These are phyloP conservation scores for Ptychobarbus kaznakovi DNA, from an alignment of 2,797 vertebrate species.

Conservation along the genomic window DNA sequence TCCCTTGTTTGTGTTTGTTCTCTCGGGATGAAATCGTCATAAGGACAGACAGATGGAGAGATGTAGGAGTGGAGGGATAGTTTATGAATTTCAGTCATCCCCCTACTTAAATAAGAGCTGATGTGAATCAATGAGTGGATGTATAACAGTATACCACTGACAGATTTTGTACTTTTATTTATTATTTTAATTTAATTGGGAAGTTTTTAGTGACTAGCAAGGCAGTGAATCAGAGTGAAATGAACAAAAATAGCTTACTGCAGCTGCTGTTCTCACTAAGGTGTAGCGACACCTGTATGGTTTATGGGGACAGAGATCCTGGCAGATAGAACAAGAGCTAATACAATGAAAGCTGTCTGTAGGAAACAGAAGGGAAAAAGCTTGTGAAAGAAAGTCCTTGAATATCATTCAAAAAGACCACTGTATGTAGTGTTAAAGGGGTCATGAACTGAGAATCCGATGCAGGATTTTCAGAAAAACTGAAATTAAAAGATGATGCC, in stretches of 20 bases:
- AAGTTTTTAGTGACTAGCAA: background rate
- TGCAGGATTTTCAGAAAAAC: background rate
- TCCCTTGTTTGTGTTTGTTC: background rate
- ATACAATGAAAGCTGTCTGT: background rate
- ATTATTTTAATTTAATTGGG: background rate
- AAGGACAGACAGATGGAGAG: conserved; percentile 14
- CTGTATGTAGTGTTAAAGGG: background rate
- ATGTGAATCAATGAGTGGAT: background rate
- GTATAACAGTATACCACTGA: background rate
- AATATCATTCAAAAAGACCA: background rate
- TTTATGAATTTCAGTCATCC: conserved; percentile 3
- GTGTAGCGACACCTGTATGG: background rate
- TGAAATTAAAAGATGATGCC: too few species aligned
- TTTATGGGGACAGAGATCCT: conserved; percentile 2
- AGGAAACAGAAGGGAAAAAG: background rate
- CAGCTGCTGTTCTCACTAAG: background rate
- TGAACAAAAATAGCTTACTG: background rate
- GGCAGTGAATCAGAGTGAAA: background rate
- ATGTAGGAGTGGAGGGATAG: conserved; percentile 2
- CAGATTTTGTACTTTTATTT: background rate
- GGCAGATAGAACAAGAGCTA: background rate
- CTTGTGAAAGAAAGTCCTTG: background rate
- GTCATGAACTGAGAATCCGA: background rate
- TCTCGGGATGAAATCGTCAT: conserved; percentile 8
- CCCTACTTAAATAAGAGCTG: background rate